phyloP scores from a whole-genome alignment of 2,888 invertebrate genomes.

The Pachymerium ferrugineum region DNA sequence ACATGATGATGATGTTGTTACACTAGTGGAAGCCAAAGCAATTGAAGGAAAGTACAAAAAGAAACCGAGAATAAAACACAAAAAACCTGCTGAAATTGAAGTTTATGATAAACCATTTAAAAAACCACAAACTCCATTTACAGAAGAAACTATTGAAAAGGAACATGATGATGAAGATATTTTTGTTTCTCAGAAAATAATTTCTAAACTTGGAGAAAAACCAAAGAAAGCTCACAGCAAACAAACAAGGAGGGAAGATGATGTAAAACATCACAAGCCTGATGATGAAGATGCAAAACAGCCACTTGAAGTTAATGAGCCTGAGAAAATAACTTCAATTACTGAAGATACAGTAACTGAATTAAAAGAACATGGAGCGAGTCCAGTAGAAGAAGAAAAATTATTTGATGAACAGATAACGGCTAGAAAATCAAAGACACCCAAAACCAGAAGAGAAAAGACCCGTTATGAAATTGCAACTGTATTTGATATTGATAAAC shows the following conservation, averaged over 20 bases:
- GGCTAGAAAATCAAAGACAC: no score
- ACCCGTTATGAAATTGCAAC: no score
- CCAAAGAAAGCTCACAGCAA: neutral
- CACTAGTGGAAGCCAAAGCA: neutral
- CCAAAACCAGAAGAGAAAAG: no score
- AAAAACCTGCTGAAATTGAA: neutral
- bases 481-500: no score
- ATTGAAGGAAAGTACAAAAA: neutral
- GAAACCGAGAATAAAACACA: neutral
- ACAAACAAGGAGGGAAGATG: neutral
- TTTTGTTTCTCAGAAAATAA: neutral
- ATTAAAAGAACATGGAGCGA: neutral
- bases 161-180: constrained; percentile 31
- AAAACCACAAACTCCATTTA: neutral
- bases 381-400: neutral
- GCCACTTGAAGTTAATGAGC: neutral
- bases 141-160: constrained; percentile 12
- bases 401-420: neutral
- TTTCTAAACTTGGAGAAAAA: neutral
- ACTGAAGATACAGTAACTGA: neutral
- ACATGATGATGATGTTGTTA: neutral
- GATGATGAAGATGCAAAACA: neutral
- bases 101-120: neutral
- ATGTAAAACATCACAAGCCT: neutral
- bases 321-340: constrained; percentile 32